phyloP scores from a whole-genome alignment of 2,888 invertebrate species.

The Chelonus formosanus region DNA sequence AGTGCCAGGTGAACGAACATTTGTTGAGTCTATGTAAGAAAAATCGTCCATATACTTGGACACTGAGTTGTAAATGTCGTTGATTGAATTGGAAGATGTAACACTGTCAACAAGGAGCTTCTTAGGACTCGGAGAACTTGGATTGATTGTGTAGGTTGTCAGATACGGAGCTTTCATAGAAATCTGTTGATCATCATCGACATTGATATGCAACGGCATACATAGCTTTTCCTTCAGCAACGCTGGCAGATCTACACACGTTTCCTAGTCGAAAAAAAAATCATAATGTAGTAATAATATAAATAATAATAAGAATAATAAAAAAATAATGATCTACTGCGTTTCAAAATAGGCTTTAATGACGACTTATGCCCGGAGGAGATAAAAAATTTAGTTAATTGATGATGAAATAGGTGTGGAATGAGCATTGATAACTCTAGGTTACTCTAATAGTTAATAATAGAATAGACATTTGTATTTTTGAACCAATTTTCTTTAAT shows the following conservation, averaged over 20 bases:
- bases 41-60: constrained; percentile 10
- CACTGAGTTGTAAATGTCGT: neutral
- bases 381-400: too few species aligned
- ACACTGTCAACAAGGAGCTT: constrained; percentile 20
- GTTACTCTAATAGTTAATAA: too few species aligned
- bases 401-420: too few species aligned
- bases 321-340: neutral
- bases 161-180: constrained; percentile 4
- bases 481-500: too few species aligned
- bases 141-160: constrained; percentile 18
- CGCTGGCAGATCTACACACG: constrained; percentile 20
- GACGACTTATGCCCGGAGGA: neutral
- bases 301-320: neutral
- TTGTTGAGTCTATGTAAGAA: neutral
- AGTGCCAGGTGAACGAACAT: constrained; percentile 23
- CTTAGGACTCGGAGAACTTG: constrained; percentile 22
- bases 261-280: constrained; percentile 26
- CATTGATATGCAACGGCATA: constrained; percentile 12
- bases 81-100: constrained; percentile 9
- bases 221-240: constrained; percentile 17
- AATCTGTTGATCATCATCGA: constrained; percentile 9
- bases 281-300: neutral
- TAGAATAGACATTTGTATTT: too few species aligned
- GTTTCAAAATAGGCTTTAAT: neutral
- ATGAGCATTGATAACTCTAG: too few species aligned